Evolutionary conservation across 2,888 invertebrate species (phyloP).

Genomic region (Entomobrya proxima): DNA sequence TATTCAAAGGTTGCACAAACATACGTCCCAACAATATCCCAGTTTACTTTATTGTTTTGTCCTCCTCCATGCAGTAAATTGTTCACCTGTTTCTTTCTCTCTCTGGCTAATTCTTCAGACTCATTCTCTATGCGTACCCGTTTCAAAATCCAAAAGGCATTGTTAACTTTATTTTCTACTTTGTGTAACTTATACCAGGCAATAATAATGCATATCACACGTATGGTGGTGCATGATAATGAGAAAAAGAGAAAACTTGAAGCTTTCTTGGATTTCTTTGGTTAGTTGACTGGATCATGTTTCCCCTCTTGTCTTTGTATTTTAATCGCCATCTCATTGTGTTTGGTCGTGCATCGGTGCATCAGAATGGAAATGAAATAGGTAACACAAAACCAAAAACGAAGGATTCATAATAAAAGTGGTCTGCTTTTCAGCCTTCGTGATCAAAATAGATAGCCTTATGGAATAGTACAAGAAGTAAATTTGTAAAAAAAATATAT

Average conservation of each 20-base stretch:
- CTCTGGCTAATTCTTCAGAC: constrained; percentile 3
- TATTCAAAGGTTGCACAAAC: constrained; percentile 34
- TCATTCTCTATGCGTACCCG: neutral
- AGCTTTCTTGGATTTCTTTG: too few relatives aligned
- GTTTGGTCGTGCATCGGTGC: constrained; percentile 11
- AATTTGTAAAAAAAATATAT: too few relatives aligned
- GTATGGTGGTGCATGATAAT: constrained; percentile 51
- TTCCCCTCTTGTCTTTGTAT: constrained; percentile 50
- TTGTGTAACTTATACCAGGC: constrained; percentile 27
- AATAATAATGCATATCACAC: constrained; percentile 4
- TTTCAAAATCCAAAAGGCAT: neutral
- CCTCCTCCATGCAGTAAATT: constrained; percentile 41
- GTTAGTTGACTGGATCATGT: constrained; percentile 58
- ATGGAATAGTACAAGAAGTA: too few relatives aligned
- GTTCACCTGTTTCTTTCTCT: constrained; percentile 1
- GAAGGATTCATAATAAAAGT: too few relatives aligned
- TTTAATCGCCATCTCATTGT: constrained; percentile 42
- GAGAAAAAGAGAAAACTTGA: constrained; percentile 1
- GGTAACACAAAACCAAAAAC: neutral
- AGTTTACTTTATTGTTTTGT: constrained; percentile 41
- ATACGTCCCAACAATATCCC: neutral
- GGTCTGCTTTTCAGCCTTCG: too few relatives aligned
- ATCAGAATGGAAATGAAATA: neutral
- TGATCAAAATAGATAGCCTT: too few relatives aligned
- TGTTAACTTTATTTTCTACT: constrained; percentile 5